Evolutionary conservation across 1,140 invertebrate genomes (phyloP).

Genomic region (Babylonia areolata): DNA sequence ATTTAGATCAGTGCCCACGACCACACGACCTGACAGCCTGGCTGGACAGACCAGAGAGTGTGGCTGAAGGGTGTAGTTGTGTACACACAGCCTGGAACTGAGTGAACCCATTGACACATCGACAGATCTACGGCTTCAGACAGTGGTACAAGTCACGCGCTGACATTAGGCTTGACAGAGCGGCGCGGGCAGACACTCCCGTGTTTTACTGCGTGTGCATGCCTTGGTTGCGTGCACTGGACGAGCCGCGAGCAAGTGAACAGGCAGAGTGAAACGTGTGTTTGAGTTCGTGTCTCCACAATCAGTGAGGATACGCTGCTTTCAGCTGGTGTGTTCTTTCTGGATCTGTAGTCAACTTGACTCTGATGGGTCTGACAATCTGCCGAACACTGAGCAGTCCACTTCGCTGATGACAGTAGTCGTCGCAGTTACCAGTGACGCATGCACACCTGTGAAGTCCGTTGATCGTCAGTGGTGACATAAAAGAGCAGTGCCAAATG

Average conservation of each 20-base stretch:
- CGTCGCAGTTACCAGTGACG: too few relatives aligned
- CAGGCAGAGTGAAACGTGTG: too few relatives aligned
- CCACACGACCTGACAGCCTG: background rate
- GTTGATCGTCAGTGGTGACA: too few relatives aligned
- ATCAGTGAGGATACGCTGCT: too few relatives aligned
- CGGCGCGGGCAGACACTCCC: background rate
- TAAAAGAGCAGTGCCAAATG: too few relatives aligned
- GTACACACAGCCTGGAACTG: background rate
- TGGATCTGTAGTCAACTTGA: too few relatives aligned
- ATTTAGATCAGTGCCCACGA: background rate
- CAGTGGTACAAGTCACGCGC: background rate
- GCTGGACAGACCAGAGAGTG: background rate
- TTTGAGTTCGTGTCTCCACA: too few relatives aligned
- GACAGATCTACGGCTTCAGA: background rate
- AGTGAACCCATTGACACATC: background rate
- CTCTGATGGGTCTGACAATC: too few relatives aligned
- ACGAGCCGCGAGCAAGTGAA: background rate
- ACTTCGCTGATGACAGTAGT: too few relatives aligned
- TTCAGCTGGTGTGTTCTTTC: too few relatives aligned
- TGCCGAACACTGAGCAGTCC: too few relatives aligned
- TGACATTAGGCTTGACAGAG: background rate
- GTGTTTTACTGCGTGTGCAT: background rate
- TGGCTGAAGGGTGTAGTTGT: background rate
- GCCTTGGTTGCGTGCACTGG: background rate
- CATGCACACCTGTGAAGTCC: too few relatives aligned